A percentile compares a stretch with the other conserved stretches of the same genome.
Evolutionary conservation across 2,797 vertebrate species (phyloP).

Genomic region (Anabas testudineus): DNA sequence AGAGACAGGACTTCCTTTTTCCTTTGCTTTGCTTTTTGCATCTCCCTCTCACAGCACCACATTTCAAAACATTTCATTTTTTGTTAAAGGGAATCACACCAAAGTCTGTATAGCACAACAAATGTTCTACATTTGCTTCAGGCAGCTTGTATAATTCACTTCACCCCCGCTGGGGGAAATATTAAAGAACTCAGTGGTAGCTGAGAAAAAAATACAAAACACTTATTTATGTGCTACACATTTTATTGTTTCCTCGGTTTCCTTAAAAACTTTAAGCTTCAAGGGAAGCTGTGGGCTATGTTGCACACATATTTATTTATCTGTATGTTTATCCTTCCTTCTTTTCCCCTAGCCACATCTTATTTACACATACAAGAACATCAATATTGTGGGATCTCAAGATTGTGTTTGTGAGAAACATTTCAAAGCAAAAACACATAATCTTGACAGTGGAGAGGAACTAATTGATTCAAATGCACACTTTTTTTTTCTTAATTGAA

Average conservation of each 20-base stretch:
- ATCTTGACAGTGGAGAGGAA: background rate
- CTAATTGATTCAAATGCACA: slow-evolving; percentile 32
- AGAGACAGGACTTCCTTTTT: background rate
- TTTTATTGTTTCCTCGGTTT: slow-evolving; percentile 33
- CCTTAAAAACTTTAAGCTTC: slow-evolving; percentile 27
- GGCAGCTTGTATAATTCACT: slow-evolving; percentile 67
- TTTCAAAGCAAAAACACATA: slow-evolving; percentile 1
- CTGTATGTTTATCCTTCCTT: slow-evolving; percentile 4
- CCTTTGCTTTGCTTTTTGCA: slow-evolving; percentile 21
- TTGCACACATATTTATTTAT: slow-evolving; percentile 2
- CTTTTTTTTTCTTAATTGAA: slow-evolving; percentile 34
- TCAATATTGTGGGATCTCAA: background rate
- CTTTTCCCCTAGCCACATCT: background rate
- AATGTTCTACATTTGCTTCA: slow-evolving; percentile 65
- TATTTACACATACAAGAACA: slow-evolving; percentile 16
- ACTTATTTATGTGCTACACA: slow-evolving; percentile 45
- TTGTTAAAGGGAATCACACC: slow-evolving; percentile 47
- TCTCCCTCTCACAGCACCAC: slow-evolving; percentile 21
- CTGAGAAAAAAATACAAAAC: slow-evolving; percentile 30
- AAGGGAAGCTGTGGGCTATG: slow-evolving; percentile 4
- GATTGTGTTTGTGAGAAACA: slow-evolving; percentile 1
- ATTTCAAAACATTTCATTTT: slow-evolving; percentile 38
- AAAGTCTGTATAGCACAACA: slow-evolving; percentile 38
- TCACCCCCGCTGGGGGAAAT: slow-evolving; percentile 56
- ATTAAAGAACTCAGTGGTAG: slow-evolving; percentile 52